Percentiles rank a stretch among this genome's conserved stretches.
Conservation (phyloP, 2,797 vertebrate species). For the Pseudochirops corinnae region DNA sequence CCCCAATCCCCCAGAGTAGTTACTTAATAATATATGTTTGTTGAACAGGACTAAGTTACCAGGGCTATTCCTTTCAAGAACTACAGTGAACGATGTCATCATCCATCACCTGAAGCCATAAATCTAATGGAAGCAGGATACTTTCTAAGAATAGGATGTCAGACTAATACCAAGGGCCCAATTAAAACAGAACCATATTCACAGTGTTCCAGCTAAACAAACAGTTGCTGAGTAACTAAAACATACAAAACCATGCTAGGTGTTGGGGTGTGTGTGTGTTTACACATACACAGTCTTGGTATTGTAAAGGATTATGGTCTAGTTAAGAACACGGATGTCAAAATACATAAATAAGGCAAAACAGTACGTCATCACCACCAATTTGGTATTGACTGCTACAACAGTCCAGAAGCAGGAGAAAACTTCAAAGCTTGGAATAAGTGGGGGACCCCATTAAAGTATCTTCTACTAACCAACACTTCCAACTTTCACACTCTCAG, state of each 20-base stretch:
- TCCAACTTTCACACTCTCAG: background rate
- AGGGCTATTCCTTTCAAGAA: background rate
- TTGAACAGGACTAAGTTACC: background rate
- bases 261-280: background rate
- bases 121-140: background rate
- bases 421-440: background rate
- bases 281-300: background rate
- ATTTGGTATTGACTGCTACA: background rate
- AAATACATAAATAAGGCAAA: background rate
- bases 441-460: background rate
- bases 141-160: background rate
- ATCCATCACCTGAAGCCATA: background rate
- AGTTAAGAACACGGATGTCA: background rate
- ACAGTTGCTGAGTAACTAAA: background rate
- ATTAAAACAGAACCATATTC: background rate
- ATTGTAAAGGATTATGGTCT: background rate
- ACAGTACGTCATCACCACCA: background rate
- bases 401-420: background rate
- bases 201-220: background rate
- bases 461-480: background rate
- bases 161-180: background rate
- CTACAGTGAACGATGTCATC: background rate
- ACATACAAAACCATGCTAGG: background rate
- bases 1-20: background rate
- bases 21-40: background rate